Conservation (phyloP, 2,113 vertebrate genomes). For the Sinocyclocheilus anshuiensis region DNA sequence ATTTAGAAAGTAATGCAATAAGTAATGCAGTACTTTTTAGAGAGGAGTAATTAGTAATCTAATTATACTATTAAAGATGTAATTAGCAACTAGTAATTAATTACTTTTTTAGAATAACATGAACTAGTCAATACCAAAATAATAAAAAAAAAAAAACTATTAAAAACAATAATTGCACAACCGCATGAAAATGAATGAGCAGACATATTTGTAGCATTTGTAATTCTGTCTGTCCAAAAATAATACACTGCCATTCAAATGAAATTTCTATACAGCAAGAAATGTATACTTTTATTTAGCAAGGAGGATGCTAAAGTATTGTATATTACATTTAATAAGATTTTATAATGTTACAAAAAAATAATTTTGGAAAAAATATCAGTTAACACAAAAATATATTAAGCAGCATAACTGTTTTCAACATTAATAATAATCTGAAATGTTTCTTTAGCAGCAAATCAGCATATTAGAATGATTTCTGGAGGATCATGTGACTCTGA, state of each 20-base stretch:
- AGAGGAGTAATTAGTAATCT: background rate
- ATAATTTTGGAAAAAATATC: too few relatives aligned
- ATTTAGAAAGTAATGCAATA: background rate
- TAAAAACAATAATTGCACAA: background rate
- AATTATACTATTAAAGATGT: background rate
- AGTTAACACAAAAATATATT: too few relatives aligned
- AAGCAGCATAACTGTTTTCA: background rate
- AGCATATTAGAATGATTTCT: background rate
- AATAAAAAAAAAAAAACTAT: background rate
- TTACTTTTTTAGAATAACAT: background rate
- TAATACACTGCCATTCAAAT: background rate
- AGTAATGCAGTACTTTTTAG: background rate
- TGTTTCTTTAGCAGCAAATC: background rate
- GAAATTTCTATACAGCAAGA: background rate
- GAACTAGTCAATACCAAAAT: background rate
- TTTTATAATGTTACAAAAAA: background rate
- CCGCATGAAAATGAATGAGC: background rate
- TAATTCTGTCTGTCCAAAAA: background rate
- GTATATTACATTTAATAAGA: too few relatives aligned
- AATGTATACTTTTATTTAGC: too few relatives aligned
- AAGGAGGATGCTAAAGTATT: too few relatives aligned
- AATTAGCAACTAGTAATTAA: background rate
- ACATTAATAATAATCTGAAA: background rate
- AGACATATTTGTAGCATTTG: background rate
- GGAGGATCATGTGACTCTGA: background rate